These are phyloP conservation scores for Steinernema scapterisci DNA, from an alignment of 2,888 invertebrate species.

Conservation along the genomic window DNA sequence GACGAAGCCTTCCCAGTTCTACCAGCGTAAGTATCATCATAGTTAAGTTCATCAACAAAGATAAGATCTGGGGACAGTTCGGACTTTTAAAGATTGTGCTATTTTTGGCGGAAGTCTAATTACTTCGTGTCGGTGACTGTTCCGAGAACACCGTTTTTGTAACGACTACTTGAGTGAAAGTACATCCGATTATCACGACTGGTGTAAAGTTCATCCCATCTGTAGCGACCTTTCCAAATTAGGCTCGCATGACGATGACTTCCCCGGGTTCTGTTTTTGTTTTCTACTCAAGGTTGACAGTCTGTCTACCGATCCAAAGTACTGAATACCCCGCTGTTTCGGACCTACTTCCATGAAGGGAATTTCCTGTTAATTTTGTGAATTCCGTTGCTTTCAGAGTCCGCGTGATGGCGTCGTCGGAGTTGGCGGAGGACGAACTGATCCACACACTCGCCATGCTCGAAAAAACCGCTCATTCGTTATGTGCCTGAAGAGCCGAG, in stretches of 20 bases:
- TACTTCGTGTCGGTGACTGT: neutral
- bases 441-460: neutral
- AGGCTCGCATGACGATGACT: constrained; percentile 1
- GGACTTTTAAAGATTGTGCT: neutral
- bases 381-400: constrained; percentile 47
- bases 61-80: neutral
- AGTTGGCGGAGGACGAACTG: constrained; percentile 51
- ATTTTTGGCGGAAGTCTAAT: neutral
- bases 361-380: neutral
- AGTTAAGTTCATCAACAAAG: neutral
- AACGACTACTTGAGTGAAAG: neutral
- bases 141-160: neutral
- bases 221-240: neutral
- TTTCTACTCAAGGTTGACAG: too few relatives aligned
- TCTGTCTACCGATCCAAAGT: too few relatives aligned
- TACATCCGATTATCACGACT: neutral
- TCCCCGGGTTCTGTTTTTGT: neutral
- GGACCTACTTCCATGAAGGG: too few relatives aligned
- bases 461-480: constrained; percentile 5
- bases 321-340: too few relatives aligned
- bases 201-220: neutral
- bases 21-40: constrained; percentile 67
- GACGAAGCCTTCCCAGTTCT: constrained; percentile 68
- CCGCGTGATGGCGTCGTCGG: constrained; percentile 59
- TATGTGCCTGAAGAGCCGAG: neutral